Conservation (phyloP, 2,888 invertebrate genomes). For the Mimas tiliae region DNA sequence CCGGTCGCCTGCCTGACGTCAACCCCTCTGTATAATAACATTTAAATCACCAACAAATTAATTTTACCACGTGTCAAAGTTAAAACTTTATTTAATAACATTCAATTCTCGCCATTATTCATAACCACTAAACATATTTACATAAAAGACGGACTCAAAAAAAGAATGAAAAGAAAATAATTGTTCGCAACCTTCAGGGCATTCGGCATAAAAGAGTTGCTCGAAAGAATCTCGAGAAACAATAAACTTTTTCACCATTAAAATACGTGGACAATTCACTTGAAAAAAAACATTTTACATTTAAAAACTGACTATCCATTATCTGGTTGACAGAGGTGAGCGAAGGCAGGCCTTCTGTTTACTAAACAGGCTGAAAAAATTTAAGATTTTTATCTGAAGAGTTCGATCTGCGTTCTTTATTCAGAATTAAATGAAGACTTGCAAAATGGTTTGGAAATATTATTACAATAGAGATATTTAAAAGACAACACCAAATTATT, state of each 20-base stretch:
- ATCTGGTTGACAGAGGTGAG: slow-evolving; percentile 41
- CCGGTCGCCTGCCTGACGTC: too few species aligned
- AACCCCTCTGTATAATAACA: too few species aligned
- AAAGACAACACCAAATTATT: too few species aligned
- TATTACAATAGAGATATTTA: neutral
- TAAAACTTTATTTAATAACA: neutral
- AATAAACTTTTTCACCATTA: slow-evolving; percentile 56
- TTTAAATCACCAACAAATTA: too few species aligned
- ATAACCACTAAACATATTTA: slow-evolving; percentile 10
- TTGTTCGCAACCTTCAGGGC: slow-evolving; percentile 20
- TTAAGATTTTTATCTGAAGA: slow-evolving; percentile 2
- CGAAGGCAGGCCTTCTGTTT: slow-evolving; percentile 39
- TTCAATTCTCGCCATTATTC: neutral
- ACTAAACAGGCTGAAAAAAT: neutral
- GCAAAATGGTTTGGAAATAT: neutral
- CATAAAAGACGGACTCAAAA: slow-evolving; percentile 17
- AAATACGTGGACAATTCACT: slow-evolving; percentile 46
- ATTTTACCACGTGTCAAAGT: neutral
- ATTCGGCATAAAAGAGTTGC: slow-evolving; percentile 42
- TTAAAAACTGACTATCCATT: slow-evolving; percentile 38
- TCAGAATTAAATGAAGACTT: neutral
- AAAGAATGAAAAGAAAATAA: neutral
- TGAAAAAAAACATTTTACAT: slow-evolving; percentile 38
- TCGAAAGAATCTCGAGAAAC: slow-evolving; percentile 47
- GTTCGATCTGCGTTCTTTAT: slow-evolving; percentile 21